These are phyloP conservation scores for Antrozous pallidus DNA, from an alignment of 2,797 vertebrate species.

Conservation along the genomic window DNA sequence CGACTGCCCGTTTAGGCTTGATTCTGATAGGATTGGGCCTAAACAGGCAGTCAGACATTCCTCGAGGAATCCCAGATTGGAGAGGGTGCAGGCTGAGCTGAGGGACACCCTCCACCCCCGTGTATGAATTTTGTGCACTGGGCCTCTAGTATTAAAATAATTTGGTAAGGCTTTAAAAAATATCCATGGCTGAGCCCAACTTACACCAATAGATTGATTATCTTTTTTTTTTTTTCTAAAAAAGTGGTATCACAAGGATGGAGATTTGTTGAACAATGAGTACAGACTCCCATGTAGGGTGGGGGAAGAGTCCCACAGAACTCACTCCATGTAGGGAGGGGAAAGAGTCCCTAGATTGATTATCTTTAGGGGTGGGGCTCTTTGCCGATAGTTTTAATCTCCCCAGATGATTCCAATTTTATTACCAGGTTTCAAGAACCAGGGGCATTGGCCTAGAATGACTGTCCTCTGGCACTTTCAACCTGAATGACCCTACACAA, in stretches of 20 bases:
- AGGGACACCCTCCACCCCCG: too few relatives aligned
- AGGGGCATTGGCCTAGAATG: background rate
- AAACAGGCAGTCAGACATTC: too few relatives aligned
- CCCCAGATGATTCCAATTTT: background rate
- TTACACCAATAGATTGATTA: background rate
- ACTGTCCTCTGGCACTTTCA: background rate
- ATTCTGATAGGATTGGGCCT: too few relatives aligned
- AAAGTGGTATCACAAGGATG: too few relatives aligned
- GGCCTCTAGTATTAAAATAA: constrained; percentile 30
- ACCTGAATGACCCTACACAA: background rate
- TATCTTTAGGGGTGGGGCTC: background rate
- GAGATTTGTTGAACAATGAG: too few relatives aligned
- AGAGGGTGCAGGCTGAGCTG: too few relatives aligned
- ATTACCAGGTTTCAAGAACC: background rate
- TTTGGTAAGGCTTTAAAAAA: background rate
- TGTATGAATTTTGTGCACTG: too few relatives aligned
- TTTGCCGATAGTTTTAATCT: background rate
- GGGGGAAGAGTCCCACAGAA: too few relatives aligned
- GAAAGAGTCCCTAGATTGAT: background rate
- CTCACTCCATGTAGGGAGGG: too few relatives aligned
- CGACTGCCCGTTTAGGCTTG: too few relatives aligned
- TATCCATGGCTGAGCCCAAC: background rate
- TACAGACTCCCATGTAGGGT: too few relatives aligned
- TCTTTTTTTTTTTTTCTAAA: background rate
- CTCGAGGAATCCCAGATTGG: too few relatives aligned